Conservation (phyloP, 2,888 invertebrate species). For the Scelioninae gen. 2 region DNA sequence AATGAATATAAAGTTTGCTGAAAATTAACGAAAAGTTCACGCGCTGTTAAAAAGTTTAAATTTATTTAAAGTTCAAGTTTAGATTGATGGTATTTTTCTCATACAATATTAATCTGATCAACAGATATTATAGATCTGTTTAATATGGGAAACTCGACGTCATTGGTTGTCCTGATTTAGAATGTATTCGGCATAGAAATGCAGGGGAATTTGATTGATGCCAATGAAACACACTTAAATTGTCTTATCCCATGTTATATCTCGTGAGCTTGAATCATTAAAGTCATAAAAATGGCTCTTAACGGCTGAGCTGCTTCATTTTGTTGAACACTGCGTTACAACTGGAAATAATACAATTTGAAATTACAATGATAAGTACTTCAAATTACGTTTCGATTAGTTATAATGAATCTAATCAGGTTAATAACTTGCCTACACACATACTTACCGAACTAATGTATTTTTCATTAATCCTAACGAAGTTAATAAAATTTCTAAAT, state of each 20-base stretch:
- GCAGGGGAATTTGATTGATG: not conserved
- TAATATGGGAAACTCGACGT: too few relatives aligned
- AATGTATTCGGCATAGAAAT: too few relatives aligned
- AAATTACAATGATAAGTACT: constrained; percentile 9
- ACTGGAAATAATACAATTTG: not conserved
- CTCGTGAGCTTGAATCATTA: not conserved
- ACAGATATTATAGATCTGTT: too few relatives aligned
- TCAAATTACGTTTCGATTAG: constrained; percentile 18
- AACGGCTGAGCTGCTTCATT: too few relatives aligned
- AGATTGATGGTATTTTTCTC: too few relatives aligned
- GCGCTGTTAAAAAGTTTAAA: too few relatives aligned
- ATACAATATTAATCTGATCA: too few relatives aligned
- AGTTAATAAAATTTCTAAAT: not conserved
- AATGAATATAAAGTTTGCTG: too few relatives aligned
- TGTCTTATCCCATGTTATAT: not conserved
- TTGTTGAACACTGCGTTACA: not conserved
- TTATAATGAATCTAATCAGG: not conserved
- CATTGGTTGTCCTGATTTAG: too few relatives aligned
- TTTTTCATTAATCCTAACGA: not conserved
- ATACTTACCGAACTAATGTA: constrained; percentile 6
- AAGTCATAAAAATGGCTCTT: not conserved
- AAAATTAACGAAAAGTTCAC: too few relatives aligned
- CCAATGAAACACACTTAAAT: not conserved
- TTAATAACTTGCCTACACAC: constrained; percentile 6
- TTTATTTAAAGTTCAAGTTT: too few relatives aligned